A percentile compares a stretch with the other conserved stretches of the same genome.
These are phyloP conservation scores for Holcopasites calliopsidis DNA, from an alignment of 1,140 invertebrate genomes.

Conservation along the genomic window DNA sequence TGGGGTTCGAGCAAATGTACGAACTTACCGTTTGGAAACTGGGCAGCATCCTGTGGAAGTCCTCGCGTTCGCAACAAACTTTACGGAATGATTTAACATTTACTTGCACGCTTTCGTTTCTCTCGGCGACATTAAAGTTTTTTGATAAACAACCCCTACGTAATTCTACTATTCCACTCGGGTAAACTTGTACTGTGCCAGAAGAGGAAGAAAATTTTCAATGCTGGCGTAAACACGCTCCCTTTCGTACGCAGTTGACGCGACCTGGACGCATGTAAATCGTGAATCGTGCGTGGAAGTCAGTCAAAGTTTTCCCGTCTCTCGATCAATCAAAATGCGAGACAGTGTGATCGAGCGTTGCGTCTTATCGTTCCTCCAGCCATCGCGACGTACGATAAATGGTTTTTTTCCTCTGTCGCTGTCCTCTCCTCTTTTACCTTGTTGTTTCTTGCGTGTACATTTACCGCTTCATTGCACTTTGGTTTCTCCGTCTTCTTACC, in stretches of 20 bases:
- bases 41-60: too few species aligned
- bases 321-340: conserved; percentile 63
- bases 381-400: conserved; percentile 50
- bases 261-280: conserved; percentile 39
- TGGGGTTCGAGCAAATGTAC: not conserved
- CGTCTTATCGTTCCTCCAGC: conserved; percentile 48
- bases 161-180: too few species aligned
- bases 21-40: too few species aligned
- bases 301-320: conserved; percentile 38
- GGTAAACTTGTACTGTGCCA: too few species aligned
- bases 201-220: not conserved
- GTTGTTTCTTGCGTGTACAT: not conserved
- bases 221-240: not conserved
- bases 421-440: too few species aligned
- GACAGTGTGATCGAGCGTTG: conserved; percentile 63
- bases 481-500: too few species aligned
- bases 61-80: too few species aligned
- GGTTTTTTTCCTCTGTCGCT: not conserved
- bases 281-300: conserved; percentile 9
- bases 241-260: not conserved
- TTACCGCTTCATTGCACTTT: too few species aligned
- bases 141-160: too few species aligned
- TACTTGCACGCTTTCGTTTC: not conserved
- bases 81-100: too few species aligned
- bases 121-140: too few species aligned